Percentiles rank a stretch among this genome's conserved stretches.
Conservation (phyloP, 2,113 vertebrate species). For the Quiscalus mexicanus region DNA sequence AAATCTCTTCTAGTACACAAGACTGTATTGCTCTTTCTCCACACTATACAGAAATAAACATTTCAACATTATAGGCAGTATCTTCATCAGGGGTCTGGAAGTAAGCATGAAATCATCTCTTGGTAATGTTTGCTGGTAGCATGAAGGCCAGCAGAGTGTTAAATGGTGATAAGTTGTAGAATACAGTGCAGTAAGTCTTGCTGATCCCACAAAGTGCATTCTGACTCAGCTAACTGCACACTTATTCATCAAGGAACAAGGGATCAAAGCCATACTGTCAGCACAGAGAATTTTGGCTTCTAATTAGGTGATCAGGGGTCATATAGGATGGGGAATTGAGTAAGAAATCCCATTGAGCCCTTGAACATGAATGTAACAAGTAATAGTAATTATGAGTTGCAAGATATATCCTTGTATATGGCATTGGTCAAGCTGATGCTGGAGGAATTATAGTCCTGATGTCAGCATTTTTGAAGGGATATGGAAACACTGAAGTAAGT, state of each 20-base stretch:
- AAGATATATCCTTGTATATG: background rate
- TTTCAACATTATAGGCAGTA: background rate
- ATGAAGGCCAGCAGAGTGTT: background rate
- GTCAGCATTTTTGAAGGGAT: constrained; percentile 27
- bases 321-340: background rate
- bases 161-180: background rate
- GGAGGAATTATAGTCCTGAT: background rate
- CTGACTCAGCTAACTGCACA: background rate
- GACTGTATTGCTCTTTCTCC: background rate
- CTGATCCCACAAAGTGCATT: background rate
- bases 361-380: background rate
- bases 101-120: background rate
- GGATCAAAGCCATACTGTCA: background rate
- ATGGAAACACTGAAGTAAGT: constrained; percentile 44
- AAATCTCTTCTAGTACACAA: background rate
- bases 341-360: background rate
- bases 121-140: background rate
- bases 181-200: background rate
- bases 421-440: background rate
- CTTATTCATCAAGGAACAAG: background rate
- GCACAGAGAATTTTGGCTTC: background rate
- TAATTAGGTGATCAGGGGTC: background rate
- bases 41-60: background rate
- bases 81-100: background rate
- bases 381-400: background rate